These are phyloP conservation scores for Tamias sibiricus DNA, from an alignment of 2,113 vertebrate genomes.

Conservation along the genomic window DNA sequence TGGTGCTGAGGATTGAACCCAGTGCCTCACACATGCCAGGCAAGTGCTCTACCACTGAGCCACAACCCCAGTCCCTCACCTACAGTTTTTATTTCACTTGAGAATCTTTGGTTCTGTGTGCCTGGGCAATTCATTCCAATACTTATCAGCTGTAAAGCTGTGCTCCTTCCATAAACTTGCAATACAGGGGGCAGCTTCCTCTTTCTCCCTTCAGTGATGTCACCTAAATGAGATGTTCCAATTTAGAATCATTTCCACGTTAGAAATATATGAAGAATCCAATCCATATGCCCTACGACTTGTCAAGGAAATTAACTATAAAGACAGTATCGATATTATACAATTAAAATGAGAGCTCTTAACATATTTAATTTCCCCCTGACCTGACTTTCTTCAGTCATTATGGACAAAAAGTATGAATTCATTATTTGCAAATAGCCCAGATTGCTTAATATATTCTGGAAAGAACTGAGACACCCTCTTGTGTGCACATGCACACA, in stretches of 20 bases:
- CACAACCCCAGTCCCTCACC: too few species aligned
- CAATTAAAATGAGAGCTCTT: conserved; percentile 76
- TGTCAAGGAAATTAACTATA: conserved; percentile 76
- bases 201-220: conserved; percentile 4
- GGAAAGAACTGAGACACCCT: neutral
- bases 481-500: neutral
- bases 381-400: conserved; percentile 69
- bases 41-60: too few species aligned
- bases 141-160: neutral
- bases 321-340: conserved; percentile 58
- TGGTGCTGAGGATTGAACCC: too few species aligned
- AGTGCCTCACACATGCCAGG: too few species aligned
- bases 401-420: conserved; percentile 60
- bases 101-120: neutral
- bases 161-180: neutral
- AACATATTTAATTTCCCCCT: conserved; percentile 72
- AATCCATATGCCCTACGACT: conserved; percentile 49
- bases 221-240: conserved; percentile 50
- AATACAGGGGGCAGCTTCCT: neutral
- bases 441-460: conserved; percentile 14
- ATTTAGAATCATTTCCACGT: conserved; percentile 65
- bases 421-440: conserved; percentile 74
- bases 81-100: neutral
- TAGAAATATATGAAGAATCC: conserved; percentile 61
- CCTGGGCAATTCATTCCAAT: neutral